Evolutionary conservation across 2,888 invertebrate genomes (phyloP), one percentile per base, ranked within the genome.

Genomic region (Lithodes maja): DNA sequence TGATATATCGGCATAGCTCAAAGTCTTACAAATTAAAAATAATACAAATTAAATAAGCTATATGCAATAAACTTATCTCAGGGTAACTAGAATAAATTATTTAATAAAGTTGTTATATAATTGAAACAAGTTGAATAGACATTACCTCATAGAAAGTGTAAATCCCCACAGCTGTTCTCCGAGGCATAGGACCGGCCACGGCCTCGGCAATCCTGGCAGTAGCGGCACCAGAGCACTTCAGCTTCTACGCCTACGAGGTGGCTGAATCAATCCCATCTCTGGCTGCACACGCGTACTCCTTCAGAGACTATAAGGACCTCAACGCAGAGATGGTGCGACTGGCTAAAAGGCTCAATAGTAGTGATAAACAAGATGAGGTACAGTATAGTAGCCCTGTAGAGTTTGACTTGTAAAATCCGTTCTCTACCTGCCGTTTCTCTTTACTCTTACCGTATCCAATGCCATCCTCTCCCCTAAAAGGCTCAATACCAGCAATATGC

Each of bases 211-310:
- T 89, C 53, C 69, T 89, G 2, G 89, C 89, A 7, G 85, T 68
- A 50, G 81, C 84, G 55, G 84, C 77, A 7, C 89, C 90, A 33
- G 85, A 89, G 5, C 68, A 74, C 17, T 91, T 49, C 52, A 82
- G 80, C 52, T 91, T 91, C 61, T 89, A 88, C 82, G 89, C 91
- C n/a, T 90, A 91, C 77, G 91, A 91, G 83, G 89, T 90, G n/a
- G 90, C 91, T 33, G 15, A 81, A 15, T 81, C 89, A 17, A 61
- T 86, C 49, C 90, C 78, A n/a, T 2, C 68, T 17, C 69, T 82
- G 9, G 15, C 55, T 3, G 55, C 69, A 15, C 86, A 86, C 49
- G 89, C 84, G 69, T 91, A 91, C 74, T 83, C 80, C n/a, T n/a
- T 83, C 7, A 17, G 12, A 15, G 91, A 91, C 50, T 91, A 91